Evolutionary conservation across 2,113 vertebrate genomes (phyloP).

Genomic region (Ceyx margarethae): DNA sequence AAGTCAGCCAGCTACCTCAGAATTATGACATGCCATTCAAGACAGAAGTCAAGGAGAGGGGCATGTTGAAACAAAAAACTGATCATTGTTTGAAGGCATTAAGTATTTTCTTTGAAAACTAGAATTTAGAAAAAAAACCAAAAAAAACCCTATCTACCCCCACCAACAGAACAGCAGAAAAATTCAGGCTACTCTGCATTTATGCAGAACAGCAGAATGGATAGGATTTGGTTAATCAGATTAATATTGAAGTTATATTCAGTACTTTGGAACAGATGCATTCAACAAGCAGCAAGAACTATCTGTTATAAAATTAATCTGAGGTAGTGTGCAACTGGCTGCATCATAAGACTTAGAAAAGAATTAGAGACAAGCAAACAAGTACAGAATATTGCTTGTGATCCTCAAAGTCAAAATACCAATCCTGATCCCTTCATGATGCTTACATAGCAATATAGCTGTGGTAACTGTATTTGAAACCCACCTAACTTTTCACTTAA

Average conservation of each 20-base stretch:
- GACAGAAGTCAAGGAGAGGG: neutral
- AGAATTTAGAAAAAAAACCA: neutral
- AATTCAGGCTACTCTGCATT: neutral
- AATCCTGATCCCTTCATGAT: neutral
- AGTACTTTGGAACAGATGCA: neutral
- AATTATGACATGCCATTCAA: neutral
- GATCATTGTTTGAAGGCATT: neutral
- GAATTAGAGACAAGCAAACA: neutral
- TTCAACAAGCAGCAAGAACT: neutral
- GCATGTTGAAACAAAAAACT: neutral
- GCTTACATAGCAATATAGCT: neutral
- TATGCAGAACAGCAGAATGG: neutral
- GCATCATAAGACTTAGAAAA: neutral
- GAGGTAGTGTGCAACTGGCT: neutral
- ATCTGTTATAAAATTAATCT: neutral
- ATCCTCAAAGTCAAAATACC: neutral
- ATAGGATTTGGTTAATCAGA: neutral
- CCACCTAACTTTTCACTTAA: conserved; percentile 78
- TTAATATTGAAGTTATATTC: neutral
- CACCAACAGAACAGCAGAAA: neutral
- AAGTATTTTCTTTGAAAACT: too few relatives aligned
- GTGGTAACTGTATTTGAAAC: conserved; percentile 3
- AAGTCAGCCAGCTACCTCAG: neutral
- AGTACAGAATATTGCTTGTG: neutral
- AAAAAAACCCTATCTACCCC: neutral